Evolutionary conservation across 2,888 invertebrate genomes (phyloP).

Genomic region (Aelia acuminata): DNA sequence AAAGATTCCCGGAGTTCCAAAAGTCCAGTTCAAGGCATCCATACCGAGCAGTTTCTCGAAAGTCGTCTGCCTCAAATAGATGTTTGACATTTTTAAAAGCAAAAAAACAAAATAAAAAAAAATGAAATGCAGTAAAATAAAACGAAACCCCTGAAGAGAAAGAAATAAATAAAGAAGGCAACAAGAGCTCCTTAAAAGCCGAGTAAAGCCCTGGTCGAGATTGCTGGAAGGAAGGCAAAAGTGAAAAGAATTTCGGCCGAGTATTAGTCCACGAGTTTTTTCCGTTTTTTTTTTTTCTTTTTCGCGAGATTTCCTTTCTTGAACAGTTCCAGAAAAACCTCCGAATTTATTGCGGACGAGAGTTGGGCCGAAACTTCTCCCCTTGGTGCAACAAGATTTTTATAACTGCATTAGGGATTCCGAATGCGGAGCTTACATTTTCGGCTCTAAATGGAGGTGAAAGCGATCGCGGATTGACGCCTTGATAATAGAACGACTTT

Average conservation of each 20-base stretch:
- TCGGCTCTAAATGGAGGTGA: constrained; percentile 39
- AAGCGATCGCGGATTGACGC: constrained; percentile 3
- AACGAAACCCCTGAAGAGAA: background rate
- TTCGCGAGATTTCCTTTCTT: background rate
- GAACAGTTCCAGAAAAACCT: constrained; percentile 19
- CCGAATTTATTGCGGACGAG: constrained; percentile 28
- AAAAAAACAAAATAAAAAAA: background rate
- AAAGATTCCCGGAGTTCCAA: background rate
- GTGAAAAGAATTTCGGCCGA: constrained; percentile 30
- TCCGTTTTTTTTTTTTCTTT: background rate
- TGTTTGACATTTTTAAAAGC: constrained; percentile 42
- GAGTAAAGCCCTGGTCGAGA: background rate
- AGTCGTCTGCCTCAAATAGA: constrained; percentile 15
- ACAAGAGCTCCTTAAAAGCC: constrained; percentile 31
- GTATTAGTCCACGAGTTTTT: background rate
- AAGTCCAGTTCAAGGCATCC: background rate
- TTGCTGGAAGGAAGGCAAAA: constrained; percentile 40
- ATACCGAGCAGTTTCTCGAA: constrained; percentile 29
- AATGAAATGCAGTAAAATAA: no score
- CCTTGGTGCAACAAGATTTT: constrained; percentile 23
- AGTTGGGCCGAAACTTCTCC: background rate
- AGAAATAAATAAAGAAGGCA: constrained; percentile 30
- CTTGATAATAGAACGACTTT: constrained; percentile 16
- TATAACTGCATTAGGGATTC: constrained; percentile 42
- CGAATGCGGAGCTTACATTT: background rate